Evolutionary conservation across 1,140 invertebrate species (phyloP), one percentile per base, ranked within the genome.

Genomic region (Oryctes rhinoceros): DNA sequence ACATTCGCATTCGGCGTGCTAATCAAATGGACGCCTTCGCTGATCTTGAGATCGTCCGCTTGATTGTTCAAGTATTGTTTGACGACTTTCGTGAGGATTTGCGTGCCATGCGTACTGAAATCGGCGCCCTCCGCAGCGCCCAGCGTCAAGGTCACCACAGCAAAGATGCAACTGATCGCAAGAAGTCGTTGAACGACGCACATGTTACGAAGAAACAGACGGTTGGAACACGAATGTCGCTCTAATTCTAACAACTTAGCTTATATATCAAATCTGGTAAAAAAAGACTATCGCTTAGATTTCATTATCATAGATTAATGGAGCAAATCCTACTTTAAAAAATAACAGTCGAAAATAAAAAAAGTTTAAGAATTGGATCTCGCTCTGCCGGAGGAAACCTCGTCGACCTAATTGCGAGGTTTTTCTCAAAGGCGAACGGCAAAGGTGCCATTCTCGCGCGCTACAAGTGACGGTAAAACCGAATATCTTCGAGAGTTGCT

Each of bases 21-120:
- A 11, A 93, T 90, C 81, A 94, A 85, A 82, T 89, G 91, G 6
- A 94, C 89, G 24, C 92, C 93, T 18, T 93, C 91, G 13, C 90
- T 87, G 7, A 94, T 85, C 80, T 91, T 89, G 35, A 93, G 84
- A 80, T 88, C 88, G 0, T 87, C 84, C 10, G 86, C 83, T 80
- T 86, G 86, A 18, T 83, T 78, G 53, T 85, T 84, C 67, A 87
- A 79, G 49, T 84, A 87, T 78, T 88, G 86, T 76, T 85, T 83
- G 44, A 87, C 81, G 9, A 87, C 76, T 81, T 87, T 87, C 77
- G 84, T 82, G 7, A 87, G 74, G 7, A 87, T 85, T 59, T 86
- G 83, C 47, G 85, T 71, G 35, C 86, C 87, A 75, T 86, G 80
- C 7, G 81, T 81, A 20, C 18, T 48, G 71, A 82, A 81, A 80